Percentiles rank a stretch among this genome's conserved stretches.
Evolutionary conservation across 2,113 vertebrate genomes (phyloP).

Genomic region (Hyla sarda): DNA sequence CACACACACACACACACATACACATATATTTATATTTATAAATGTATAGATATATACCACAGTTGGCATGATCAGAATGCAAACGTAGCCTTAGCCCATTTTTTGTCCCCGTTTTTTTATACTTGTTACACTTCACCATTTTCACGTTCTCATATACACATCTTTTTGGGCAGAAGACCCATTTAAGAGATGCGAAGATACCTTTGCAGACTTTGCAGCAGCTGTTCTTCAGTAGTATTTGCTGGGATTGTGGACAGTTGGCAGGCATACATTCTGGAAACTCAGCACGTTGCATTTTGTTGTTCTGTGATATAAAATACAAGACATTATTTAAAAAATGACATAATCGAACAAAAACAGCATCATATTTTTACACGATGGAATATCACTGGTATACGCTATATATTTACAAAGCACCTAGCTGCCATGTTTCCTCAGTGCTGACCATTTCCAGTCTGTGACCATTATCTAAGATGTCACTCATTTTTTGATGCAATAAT

Average conservation of each 20-base stretch:
- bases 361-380: background rate
- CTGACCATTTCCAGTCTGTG: background rate
- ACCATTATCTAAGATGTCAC: background rate
- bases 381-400: background rate
- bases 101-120: too few species aligned
- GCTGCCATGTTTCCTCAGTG: background rate
- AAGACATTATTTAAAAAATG: background rate
- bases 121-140: too few species aligned
- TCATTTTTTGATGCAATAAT: too few species aligned
- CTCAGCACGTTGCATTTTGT: slow-evolving; percentile 85
- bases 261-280: slow-evolving; percentile 79
- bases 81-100: too few species aligned
- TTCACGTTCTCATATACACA: too few species aligned
- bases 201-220: slow-evolving; percentile 98
- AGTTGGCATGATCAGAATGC: too few species aligned
- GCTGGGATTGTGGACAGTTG: slow-evolving; percentile 86
- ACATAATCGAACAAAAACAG: background rate
- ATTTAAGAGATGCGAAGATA: slow-evolving; percentile 64
- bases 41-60: too few species aligned
- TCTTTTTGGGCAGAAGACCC: background rate
- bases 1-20: too few species aligned
- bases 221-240: slow-evolving; percentile 86
- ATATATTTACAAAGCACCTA: background rate
- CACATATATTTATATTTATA: too few species aligned
- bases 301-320: slow-evolving; percentile 73